Percentiles rank a stretch among this genome's conserved stretches.
Evolutionary conservation across 2,888 invertebrate species (phyloP).

Genomic region (Papilio elwesi): DNA sequence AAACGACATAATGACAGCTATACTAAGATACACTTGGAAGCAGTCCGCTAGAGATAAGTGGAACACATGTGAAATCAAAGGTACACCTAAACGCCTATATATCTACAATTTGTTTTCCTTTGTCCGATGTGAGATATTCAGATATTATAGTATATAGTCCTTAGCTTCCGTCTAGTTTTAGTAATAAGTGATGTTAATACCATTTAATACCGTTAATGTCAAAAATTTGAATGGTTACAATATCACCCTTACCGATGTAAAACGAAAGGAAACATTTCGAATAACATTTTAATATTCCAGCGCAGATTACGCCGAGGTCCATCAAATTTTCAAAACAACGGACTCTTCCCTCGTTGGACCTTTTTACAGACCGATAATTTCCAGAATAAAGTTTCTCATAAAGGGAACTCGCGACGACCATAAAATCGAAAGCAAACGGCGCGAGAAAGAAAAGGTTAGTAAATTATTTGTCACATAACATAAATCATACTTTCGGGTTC

Average conservation of each 20-base stretch:
- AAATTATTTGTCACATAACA: slow-evolving; percentile 15
- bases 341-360: not conserved
- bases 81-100: too few species aligned
- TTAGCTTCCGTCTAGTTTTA: too few species aligned
- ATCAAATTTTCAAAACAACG: slow-evolving; percentile 25
- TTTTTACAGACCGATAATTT: slow-evolving; percentile 7
- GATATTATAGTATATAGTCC: too few species aligned
- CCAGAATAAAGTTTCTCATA: slow-evolving; percentile 2
- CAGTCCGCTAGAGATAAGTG: too few species aligned
- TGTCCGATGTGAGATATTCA: too few species aligned
- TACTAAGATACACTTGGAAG: too few species aligned
- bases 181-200: too few species aligned
- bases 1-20: too few species aligned
- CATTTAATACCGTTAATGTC: not conserved
- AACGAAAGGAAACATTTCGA: not conserved
- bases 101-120: too few species aligned
- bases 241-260: not conserved
- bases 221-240: not conserved
- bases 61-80: too few species aligned
- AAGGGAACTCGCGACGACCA: not conserved
- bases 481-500: slow-evolving; percentile 4
- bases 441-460: slow-evolving; percentile 11
- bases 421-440: slow-evolving; percentile 15
- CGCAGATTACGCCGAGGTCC: slow-evolving; percentile 3
- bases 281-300: slow-evolving; percentile 3